Base-by-base conservation (phyloP, 2,113 vertebrate genomes). In the Noctilio leporinus region DNA sequence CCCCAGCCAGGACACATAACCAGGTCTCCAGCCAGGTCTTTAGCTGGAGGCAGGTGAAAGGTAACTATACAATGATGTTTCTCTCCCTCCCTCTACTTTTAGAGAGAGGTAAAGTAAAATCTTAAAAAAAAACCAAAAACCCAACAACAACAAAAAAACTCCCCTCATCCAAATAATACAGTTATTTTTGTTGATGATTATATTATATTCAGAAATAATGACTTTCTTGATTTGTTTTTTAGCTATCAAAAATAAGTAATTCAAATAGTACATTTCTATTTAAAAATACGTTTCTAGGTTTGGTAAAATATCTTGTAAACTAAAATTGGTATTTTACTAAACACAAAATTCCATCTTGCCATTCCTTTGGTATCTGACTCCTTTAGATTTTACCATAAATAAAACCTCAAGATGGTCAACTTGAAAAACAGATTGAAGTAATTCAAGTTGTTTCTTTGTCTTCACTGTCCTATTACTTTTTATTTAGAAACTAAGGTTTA, bases 331-430 rank as follows among this genome's bases (percentile, higher is more conserved):
- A 24, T 11, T 64, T 64, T 64, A 65, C 4, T 7, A 45, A 49
- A 14, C 9, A 49, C n/a, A 81, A 30, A 5, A 49, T 0, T 22
- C 10, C 11, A 4, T 35, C 38, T 33, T 26, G 17, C 3, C 8
- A 3, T n/a, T 3, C 1, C 1, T 28, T 33, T 14, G n/a, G 49
- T 17, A 49, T 28, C 15, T 77, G 9, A 7, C 9, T 10, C 10
- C 49, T 77, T 59, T 35, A 40, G 55, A 73, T 62, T 72, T 59
- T 62, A n/a, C 26, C 26, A 53, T 16, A 76, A 57, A 81, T 12
- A 26, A 40, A 75, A 67, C 20, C 38, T 73, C 10, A 1, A 53
- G n/a, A 75, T 4, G 45, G 11, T 86, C 45, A 35, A 15, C 35
- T 38, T 10, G 24, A 64, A 73, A 45, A 53, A 47, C 35, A 35